A percentile compares a stretch with the other conserved stretches of the same genome.
These are phyloP conservation scores for Drosophila infuscata DNA, from an alignment of 2,888 invertebrate species.

Conservation along the genomic window DNA sequence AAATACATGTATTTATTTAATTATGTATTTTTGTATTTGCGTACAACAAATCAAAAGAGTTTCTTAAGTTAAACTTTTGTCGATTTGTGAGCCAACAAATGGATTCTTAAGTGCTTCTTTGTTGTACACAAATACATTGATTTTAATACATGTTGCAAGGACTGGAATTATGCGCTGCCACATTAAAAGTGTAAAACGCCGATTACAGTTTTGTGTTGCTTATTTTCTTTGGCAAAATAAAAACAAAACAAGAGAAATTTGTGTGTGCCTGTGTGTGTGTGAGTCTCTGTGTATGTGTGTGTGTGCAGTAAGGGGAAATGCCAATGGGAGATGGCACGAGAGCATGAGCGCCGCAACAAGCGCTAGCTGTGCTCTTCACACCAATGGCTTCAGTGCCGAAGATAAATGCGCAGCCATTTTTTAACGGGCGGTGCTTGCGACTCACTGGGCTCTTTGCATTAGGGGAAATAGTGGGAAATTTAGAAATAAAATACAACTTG, in stretches of 20 bases:
- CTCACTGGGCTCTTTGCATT: not conserved
- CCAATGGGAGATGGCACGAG: slow-evolving; percentile 22
- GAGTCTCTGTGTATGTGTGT: slow-evolving; percentile 4
- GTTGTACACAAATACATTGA: slow-evolving; percentile 41
- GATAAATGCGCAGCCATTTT: slow-evolving; percentile 81
- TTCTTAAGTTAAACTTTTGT: not conserved
- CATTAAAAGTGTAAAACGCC: slow-evolving; percentile 71
- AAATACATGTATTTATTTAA: not conserved
- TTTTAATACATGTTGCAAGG: slow-evolving; percentile 50
- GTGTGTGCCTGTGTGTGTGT: slow-evolving; percentile 1
- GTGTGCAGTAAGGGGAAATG: slow-evolving; percentile 59
- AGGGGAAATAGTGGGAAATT: slow-evolving; percentile 75
- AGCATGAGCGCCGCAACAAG: not conserved
- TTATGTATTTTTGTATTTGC: not conserved
- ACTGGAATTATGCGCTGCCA: slow-evolving; percentile 42
- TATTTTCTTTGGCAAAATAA: slow-evolving; percentile 43
- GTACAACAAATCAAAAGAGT: not conserved
- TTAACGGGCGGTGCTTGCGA: slow-evolving; percentile 70
- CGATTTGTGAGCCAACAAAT: slow-evolving; percentile 12
- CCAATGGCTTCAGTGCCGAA: slow-evolving; percentile 34
- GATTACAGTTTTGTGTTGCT: slow-evolving; percentile 72
- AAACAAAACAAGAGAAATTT: slow-evolving; percentile 28
- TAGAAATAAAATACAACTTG: not conserved
- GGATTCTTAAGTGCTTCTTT: slow-evolving; percentile 53
- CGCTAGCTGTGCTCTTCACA: slow-evolving; percentile 49